Conservation (phyloP, 2,888 invertebrate species). For the Platycheirus rosarum region DNA sequence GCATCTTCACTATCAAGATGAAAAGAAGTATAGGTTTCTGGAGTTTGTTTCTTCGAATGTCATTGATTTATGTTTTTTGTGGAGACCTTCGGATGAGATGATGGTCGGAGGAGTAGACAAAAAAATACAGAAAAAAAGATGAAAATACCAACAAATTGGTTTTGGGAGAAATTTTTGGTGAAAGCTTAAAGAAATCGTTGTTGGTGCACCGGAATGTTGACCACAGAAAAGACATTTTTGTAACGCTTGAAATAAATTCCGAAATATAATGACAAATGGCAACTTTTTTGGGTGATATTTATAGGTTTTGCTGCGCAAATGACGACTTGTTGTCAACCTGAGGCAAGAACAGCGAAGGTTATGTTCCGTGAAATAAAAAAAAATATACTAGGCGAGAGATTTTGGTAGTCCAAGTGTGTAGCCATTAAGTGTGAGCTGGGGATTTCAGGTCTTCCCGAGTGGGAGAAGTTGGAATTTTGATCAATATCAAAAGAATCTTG, state of each 20-base stretch:
- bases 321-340: no score
- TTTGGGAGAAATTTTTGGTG: slow-evolving; percentile 20
- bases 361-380: no score
- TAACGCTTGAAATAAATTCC: neutral
- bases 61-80: slow-evolving; percentile 35
- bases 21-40: slow-evolving; percentile 12
- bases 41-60: slow-evolving; percentile 32
- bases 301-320: no score
- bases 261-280: slow-evolving; percentile 8
- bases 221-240: slow-evolving; percentile 9
- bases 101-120: slow-evolving; percentile 3
- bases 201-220: neutral
- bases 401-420: no score
- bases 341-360: no score
- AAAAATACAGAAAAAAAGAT: neutral
- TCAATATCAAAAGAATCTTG: no score
- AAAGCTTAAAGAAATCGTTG: slow-evolving; percentile 11
- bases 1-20: slow-evolving; percentile 35
- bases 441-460: no score
- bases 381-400: no score
- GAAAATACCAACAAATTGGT: slow-evolving; percentile 20
- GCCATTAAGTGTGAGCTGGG: no score
- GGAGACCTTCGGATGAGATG: slow-evolving; percentile 8
- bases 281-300: neutral
- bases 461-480: no score